Evolutionary conservation across 2,888 invertebrate genomes (phyloP).

Genomic region (Pollenia labialis): DNA sequence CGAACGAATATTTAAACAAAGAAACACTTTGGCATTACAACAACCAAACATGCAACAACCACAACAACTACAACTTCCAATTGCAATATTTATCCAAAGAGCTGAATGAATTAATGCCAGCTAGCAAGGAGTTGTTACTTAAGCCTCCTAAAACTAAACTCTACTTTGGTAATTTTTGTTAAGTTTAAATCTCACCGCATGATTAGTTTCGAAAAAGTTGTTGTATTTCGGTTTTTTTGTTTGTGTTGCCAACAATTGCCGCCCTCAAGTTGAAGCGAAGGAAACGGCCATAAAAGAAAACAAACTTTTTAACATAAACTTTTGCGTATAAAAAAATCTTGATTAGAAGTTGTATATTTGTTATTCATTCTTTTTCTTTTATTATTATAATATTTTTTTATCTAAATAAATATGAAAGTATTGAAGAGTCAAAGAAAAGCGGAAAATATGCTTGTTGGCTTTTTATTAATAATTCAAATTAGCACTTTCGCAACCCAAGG

Average conservation of each 20-base stretch:
- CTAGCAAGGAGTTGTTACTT: constrained; percentile 55
- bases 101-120: constrained; percentile 61
- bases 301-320: constrained; percentile 20
- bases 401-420: constrained; percentile 45
- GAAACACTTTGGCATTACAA: constrained; percentile 71
- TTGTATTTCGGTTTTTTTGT: constrained; percentile 10
- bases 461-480: constrained; percentile 84
- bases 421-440: neutral
- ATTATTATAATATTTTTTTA: constrained; percentile 38
- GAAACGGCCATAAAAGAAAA: constrained; percentile 32
- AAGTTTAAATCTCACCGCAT: constrained; percentile 84
- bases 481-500: constrained; percentile 81
- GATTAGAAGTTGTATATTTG: constrained; percentile 66
- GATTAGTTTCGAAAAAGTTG: constrained; percentile 79
- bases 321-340: constrained; percentile 65
- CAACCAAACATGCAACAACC: constrained; percentile 48
- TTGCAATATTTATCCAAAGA: constrained; percentile 44
- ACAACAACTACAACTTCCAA: constrained; percentile 35
- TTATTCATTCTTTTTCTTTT: constrained; percentile 46
- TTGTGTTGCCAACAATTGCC: constrained; percentile 66
- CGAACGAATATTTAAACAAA: constrained; percentile 52
- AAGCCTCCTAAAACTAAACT: constrained; percentile 62
- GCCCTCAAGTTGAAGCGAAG: constrained; percentile 62
- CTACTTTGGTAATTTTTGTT: constrained; percentile 63
- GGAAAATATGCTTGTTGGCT: constrained; percentile 51